Evolutionary conservation across 2,113 vertebrate genomes (phyloP).

Genomic region (Pedetes capensis): DNA sequence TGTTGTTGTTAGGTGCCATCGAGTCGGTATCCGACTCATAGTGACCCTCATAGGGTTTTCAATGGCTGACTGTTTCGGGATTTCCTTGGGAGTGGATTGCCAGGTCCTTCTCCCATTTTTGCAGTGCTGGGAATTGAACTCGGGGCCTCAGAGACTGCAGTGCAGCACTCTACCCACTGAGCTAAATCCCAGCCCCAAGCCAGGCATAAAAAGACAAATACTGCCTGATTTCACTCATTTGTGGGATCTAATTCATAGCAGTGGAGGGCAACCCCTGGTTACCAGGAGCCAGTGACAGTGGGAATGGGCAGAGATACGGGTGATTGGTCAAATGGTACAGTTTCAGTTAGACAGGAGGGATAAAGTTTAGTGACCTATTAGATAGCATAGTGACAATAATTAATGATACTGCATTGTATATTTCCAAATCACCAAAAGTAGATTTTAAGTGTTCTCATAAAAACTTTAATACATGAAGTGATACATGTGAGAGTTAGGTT

Average conservation of each 20-base stretch:
- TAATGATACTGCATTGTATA: background rate
- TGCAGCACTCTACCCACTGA: too few relatives aligned
- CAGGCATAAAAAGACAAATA: background rate
- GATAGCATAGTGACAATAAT: background rate
- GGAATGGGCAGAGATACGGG: too few relatives aligned
- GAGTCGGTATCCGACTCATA: too few relatives aligned
- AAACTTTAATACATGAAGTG: background rate
- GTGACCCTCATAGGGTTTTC: too few relatives aligned
- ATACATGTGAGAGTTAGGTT: rapidly evolving
- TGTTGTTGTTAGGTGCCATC: too few relatives aligned
- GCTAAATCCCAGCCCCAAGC: too few relatives aligned
- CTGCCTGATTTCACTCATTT: background rate
- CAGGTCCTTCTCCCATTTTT: too few relatives aligned
- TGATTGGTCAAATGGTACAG: too few relatives aligned
- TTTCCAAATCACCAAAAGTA: background rate
- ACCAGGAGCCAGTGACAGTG: background rate
- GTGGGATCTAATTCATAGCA: background rate
- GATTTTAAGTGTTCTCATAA: background rate
- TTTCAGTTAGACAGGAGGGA: background rate
- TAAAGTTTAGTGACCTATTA: background rate
- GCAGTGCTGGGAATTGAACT: too few relatives aligned
- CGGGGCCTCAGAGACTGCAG: too few relatives aligned
- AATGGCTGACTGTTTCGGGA: too few relatives aligned
- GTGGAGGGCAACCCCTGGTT: background rate
- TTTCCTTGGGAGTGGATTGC: too few relatives aligned